A percentile compares a stretch with the other conserved stretches of the same genome.
Conservation (phyloP, 1,140 invertebrate genomes). For the Aphis craccivora region DNA sequence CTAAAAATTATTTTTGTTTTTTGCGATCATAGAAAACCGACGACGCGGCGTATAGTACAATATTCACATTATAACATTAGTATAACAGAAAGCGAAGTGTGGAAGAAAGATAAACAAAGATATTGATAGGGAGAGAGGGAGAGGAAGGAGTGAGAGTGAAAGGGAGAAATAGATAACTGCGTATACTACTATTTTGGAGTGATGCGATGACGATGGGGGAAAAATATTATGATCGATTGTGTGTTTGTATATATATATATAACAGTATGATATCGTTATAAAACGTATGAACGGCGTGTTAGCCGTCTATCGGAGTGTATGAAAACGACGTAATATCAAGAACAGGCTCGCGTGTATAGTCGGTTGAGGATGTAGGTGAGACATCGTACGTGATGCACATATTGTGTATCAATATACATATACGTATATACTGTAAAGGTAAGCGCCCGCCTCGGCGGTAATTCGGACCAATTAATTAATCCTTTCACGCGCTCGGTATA, state of each 20-base stretch:
- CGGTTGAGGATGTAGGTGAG: background rate
- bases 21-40: too few relatives aligned
- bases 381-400: background rate
- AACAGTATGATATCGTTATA: background rate
- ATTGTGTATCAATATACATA: background rate
- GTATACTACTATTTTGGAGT: background rate
- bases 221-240: background rate
- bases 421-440: background rate
- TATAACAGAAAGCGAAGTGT: too few relatives aligned
- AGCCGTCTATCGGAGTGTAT: background rate
- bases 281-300: background rate
- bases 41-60: too few relatives aligned
- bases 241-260: background rate
- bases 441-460: background rate
- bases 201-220: background rate
- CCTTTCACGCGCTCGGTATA: background rate
- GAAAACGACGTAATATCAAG: conserved; percentile 9
- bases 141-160: too few relatives aligned
- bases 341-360: background rate
- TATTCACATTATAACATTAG: too few relatives aligned
- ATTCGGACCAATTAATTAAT: conserved; percentile 37
- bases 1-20: too few relatives aligned
- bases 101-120: too few relatives aligned
- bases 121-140: too few relatives aligned
- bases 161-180: background rate